These are phyloP conservation scores for Nebria ingens DNA, from an alignment of 1,140 invertebrate genomes.

Conservation along the genomic window DNA sequence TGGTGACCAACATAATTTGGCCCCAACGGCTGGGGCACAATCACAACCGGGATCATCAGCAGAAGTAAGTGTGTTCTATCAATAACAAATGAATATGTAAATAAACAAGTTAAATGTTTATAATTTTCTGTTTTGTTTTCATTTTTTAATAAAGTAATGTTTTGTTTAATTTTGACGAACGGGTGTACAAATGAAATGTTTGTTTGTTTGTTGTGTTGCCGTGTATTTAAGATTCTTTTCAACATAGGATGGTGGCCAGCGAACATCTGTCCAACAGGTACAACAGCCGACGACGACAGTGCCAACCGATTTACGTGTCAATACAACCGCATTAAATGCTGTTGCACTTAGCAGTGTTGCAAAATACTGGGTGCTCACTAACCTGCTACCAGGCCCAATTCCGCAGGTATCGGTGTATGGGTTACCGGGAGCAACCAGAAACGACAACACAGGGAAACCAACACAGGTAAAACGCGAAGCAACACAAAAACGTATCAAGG, in stretches of 20 bases:
- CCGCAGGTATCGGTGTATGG: conserved; percentile 52
- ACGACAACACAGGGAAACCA: conserved; percentile 45
- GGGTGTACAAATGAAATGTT: neutral
- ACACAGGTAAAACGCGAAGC: conserved; percentile 36
- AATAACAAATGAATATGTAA: too few relatives aligned
- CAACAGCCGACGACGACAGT: conserved; percentile 36
- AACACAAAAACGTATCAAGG: neutral
- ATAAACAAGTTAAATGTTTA: too few relatives aligned
- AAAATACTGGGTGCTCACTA: conserved; percentile 56
- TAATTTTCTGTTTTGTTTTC: too few relatives aligned
- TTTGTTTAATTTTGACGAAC: neutral
- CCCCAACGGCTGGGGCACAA: conserved; percentile 37
- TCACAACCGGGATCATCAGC: conserved; percentile 37
- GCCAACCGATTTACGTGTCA: conserved; percentile 45
- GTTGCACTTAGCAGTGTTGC: conserved; percentile 50
- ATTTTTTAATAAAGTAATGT: too few relatives aligned
- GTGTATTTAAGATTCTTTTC: conserved; percentile 19
- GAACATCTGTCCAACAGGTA: conserved; percentile 29
- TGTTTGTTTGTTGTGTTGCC: conserved; percentile 22
- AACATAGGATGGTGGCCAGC: conserved; percentile 28
- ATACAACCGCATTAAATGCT: conserved; percentile 45
- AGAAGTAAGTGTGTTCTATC: conserved; percentile 36
- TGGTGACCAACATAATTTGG: conserved; percentile 41
- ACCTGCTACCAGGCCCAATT: conserved; percentile 49
- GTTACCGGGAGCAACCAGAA: conserved; percentile 38